Evolutionary conservation across 2,888 invertebrate genomes (phyloP).

Genomic region (Caradrina clavipalpis): DNA sequence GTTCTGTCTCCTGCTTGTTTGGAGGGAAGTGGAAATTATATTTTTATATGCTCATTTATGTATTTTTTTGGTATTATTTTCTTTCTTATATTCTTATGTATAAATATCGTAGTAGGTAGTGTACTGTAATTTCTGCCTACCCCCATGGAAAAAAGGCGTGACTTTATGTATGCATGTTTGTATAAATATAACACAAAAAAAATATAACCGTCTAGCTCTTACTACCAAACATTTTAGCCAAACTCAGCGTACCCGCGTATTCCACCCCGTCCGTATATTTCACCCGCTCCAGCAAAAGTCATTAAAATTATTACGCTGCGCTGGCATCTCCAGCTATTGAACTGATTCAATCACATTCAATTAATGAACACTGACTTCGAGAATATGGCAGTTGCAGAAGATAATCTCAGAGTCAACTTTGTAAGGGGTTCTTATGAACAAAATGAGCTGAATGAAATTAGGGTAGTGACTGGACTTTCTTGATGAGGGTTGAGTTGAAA

Average conservation of each 20-base stretch:
- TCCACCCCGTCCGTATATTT: neutral
- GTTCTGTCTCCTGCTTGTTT: too few species aligned
- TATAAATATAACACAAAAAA: too few species aligned
- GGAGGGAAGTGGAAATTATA: too few species aligned
- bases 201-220: neutral
- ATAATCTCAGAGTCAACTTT: slow-evolving; percentile 28
- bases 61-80: too few species aligned
- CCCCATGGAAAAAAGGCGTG: too few species aligned
- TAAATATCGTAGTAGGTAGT: too few species aligned
- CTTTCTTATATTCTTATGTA: too few species aligned
- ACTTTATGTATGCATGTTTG: too few species aligned
- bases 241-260: neutral
- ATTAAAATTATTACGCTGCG: slow-evolving; percentile 57
- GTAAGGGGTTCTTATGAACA: slow-evolving; percentile 14
- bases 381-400: slow-evolving; percentile 15
- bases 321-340: slow-evolving; percentile 44
- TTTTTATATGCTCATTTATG: too few species aligned
- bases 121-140: too few species aligned
- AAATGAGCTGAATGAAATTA: slow-evolving; percentile 12
- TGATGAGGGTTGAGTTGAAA: slow-evolving; percentile 13
- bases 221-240: neutral
- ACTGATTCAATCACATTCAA: slow-evolving; percentile 58
- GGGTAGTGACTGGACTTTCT: slow-evolving; percentile 11
- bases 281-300: slow-evolving; percentile 34
- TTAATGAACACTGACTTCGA: slow-evolving; percentile 40